These are phyloP conservation scores for Nicator chloris DNA, from an alignment of 2,113 vertebrate genomes.

Conservation along the genomic window DNA sequence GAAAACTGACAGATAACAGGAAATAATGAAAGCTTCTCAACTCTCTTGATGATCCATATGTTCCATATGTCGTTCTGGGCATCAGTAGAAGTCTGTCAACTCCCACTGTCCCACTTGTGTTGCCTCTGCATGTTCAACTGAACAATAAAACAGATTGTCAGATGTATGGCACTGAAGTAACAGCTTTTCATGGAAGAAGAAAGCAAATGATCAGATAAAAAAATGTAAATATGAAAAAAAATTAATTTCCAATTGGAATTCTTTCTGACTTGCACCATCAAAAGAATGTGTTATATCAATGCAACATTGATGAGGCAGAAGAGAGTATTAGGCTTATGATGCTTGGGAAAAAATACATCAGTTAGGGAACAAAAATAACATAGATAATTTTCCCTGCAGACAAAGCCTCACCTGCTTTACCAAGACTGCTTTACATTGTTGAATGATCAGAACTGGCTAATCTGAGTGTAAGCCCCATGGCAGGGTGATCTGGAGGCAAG, in stretches of 20 bases:
- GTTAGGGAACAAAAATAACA: not conserved
- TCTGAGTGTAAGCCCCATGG: not conserved
- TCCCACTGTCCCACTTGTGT: not conserved
- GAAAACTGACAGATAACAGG: conserved; percentile 13
- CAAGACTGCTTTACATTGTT: not conserved
- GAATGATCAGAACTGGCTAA: not conserved
- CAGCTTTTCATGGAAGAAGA: not conserved
- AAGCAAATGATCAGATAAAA: not conserved
- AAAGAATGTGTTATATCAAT: not conserved
- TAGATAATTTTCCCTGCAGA: not conserved
- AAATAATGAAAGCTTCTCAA: conserved; percentile 11
- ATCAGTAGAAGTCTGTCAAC: not conserved
- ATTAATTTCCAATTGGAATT: not conserved
- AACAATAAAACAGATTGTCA: conserved; percentile 15
- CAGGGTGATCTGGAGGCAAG: not conserved
- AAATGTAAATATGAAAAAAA: not conserved
- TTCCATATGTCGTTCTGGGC: not conserved
- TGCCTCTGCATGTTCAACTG: not conserved
- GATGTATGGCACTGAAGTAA: not conserved
- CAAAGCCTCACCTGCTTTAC: not conserved
- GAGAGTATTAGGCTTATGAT: not conserved
- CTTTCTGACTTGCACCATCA: not conserved
- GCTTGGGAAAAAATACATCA: not conserved
- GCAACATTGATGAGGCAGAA: not conserved
- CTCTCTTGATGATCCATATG: not conserved